Evolutionary conservation across 2,113 vertebrate genomes (phyloP), one percentile per base, ranked within the genome.

Genomic region (Sitta europaea): DNA sequence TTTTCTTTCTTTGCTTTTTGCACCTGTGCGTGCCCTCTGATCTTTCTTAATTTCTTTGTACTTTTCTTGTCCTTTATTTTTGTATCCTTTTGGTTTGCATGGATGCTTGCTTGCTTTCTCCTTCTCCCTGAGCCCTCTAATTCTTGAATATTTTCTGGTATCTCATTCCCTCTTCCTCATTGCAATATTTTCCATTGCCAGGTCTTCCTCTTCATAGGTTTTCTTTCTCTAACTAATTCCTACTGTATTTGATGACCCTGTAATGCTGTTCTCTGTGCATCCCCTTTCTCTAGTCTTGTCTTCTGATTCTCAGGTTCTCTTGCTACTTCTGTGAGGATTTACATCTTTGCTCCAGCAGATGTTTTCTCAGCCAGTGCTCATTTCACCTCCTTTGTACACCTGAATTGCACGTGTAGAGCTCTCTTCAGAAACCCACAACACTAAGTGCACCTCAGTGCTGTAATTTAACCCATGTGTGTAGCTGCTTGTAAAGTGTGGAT

Each of bases 41-140:
- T 25, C 25, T 90, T 74, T 76, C 27, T 50, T 54, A 48, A 80
- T 4, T 57, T 66, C 16, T 77, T 73, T 70, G 50, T 50, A 43
- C 24, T 89, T 77, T 45, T 51, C 10, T 29, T 65, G 12, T 84
- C 28, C 8, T 11, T 57, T 79, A 45, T 8, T 57, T 91, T 36
- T 89, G 3, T 28, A 55, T 88, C 59, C 7, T 51, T 47, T 61
- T 61, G 7, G 10, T 75, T 76, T 67, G 18, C 68, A 35, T 83
- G 50, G 59, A 31, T 1, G 2, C 14, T 76, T 87, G 8, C 15
- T 58, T 88, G 13, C 27, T 83, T n/a, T 55, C 7, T 51, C 10
- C 35, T 50, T 13, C 8, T n/a, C 6, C 24, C 6, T 0, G 0
- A 25, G 9, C 9, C 5, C 22, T 12, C 14, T 9, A 12, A 50